Percentiles rank a stretch among this genome's conserved stretches.
Evolutionary conservation across 2,888 invertebrate genomes (phyloP).

Genomic region (Branchellion lobata): DNA sequence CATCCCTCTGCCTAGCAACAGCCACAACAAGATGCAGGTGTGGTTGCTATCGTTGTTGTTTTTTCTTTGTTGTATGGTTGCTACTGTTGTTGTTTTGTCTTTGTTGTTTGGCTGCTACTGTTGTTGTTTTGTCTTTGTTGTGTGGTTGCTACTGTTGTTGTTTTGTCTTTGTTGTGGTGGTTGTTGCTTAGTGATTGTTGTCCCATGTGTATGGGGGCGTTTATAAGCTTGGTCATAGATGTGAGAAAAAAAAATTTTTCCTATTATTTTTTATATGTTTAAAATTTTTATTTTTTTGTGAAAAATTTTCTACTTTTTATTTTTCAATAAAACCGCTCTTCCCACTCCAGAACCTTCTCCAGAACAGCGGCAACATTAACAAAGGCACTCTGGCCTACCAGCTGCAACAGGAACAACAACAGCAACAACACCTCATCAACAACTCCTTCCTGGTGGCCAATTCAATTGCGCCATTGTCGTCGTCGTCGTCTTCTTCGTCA

Average conservation of each 20-base stretch:
- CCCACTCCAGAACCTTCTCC: neutral
- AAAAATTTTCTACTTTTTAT: no score
- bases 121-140: neutral
- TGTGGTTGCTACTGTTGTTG: neutral
- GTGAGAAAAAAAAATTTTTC: no score
- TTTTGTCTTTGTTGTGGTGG: no score
- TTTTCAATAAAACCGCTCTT: no score
- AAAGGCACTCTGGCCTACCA: slow-evolving; percentile 18
- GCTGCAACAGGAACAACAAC: neutral
- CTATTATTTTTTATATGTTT: no score
- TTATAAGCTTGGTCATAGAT: no score
- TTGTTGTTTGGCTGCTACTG: no score
- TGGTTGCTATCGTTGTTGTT: neutral
- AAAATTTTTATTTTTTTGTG: no score
- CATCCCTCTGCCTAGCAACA: slow-evolving; percentile 30
- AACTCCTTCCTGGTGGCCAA: neutral
- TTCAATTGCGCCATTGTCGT: neutral
- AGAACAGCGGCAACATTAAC: slow-evolving; percentile 15
- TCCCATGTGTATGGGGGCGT: no score
- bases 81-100: no score
- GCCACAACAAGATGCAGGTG: neutral
- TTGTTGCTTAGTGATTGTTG: no score
- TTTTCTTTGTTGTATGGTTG: no score
- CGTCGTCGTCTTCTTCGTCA: neutral
- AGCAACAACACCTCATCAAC: neutral